Evolutionary conservation across 2,113 vertebrate genomes (phyloP).

Genomic region (Neoarius graeffei): DNA sequence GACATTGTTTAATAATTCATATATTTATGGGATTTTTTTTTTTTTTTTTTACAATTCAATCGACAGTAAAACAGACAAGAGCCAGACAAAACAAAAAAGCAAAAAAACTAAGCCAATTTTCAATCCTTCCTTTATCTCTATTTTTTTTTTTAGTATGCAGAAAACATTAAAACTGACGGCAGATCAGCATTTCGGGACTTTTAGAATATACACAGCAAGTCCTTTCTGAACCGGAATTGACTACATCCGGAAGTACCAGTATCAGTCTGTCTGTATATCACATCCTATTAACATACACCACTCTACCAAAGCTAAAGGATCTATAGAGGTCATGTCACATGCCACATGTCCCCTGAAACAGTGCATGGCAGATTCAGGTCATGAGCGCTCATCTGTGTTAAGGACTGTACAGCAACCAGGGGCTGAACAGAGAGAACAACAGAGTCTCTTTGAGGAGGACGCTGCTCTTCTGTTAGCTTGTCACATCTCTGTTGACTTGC

Average conservation of each 20-base stretch:
- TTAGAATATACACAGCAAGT: not conserved
- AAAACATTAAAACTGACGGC: not conserved
- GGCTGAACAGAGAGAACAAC: constrained; percentile 20
- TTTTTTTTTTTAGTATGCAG: not conserved
- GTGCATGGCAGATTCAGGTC: constrained; percentile 25
- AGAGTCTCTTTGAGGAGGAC: not conserved
- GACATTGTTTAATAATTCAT: not conserved
- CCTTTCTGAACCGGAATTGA: not conserved
- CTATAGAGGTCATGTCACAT: constrained; percentile 29
- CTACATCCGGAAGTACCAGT: not conserved
- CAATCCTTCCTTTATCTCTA: not conserved
- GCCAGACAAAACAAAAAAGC: not conserved
- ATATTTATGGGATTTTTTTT: not conserved
- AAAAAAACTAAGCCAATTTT: not conserved
- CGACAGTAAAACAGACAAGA: not conserved
- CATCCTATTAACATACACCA: not conserved
- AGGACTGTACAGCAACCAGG: not conserved
- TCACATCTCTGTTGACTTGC: constrained; percentile 39
- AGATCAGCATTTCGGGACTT: not conserved
- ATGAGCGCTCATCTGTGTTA: not conserved
- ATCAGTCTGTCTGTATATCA: not conserved
- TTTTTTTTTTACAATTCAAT: not conserved
- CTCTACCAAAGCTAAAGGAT: not conserved
- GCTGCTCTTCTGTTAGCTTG: constrained; percentile 40
- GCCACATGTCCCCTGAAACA: constrained; percentile 19